These are phyloP conservation scores for Drosophila novamexicana DNA, from an alignment of 1,140 invertebrate species.

Conservation along the genomic window DNA sequence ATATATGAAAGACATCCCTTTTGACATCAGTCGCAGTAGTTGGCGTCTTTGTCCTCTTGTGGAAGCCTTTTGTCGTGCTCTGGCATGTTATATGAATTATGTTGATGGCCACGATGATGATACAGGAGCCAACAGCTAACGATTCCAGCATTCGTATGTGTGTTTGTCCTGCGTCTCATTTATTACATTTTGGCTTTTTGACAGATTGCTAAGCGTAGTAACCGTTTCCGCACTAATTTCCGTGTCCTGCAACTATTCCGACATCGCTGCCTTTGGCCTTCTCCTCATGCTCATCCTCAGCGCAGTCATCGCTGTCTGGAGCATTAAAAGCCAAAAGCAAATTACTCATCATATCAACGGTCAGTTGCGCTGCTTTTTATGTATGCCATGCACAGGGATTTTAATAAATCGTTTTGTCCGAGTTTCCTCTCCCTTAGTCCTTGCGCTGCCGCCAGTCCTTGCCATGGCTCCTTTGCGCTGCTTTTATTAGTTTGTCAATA, in stretches of 20 bases:
- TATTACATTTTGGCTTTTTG: constrained; percentile 83
- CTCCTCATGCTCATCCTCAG: constrained; percentile 6
- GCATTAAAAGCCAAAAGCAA: constrained; percentile 80
- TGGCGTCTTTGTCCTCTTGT: constrained; percentile 55
- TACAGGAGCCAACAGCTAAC: constrained; percentile 4
- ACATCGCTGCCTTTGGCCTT: constrained; percentile 29
- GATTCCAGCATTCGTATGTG: neutral
- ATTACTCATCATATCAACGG: constrained; percentile 80
- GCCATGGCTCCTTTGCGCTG: constrained; percentile 24
- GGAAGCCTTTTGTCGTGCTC: constrained; percentile 65
- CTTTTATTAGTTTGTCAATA: constrained; percentile 81
- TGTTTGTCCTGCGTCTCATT: constrained; percentile 53
- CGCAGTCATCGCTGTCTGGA: constrained; percentile 14
- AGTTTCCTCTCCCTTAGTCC: constrained; percentile 12
- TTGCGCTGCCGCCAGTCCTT: neutral
- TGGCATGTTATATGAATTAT: constrained; percentile 78
- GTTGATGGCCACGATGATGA: constrained; percentile 50
- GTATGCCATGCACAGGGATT: constrained; percentile 67
- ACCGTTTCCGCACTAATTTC: constrained; percentile 80
- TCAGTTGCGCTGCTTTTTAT: constrained; percentile 70
- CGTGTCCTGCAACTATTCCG: constrained; percentile 72
- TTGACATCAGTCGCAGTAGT: constrained; percentile 42
- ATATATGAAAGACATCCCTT: constrained; percentile 34
- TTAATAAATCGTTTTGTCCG: constrained; percentile 77
- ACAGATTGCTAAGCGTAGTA: constrained; percentile 81